Evolutionary conservation across 1,140 invertebrate species (phyloP).

Genomic region (Bombus polaris): DNA sequence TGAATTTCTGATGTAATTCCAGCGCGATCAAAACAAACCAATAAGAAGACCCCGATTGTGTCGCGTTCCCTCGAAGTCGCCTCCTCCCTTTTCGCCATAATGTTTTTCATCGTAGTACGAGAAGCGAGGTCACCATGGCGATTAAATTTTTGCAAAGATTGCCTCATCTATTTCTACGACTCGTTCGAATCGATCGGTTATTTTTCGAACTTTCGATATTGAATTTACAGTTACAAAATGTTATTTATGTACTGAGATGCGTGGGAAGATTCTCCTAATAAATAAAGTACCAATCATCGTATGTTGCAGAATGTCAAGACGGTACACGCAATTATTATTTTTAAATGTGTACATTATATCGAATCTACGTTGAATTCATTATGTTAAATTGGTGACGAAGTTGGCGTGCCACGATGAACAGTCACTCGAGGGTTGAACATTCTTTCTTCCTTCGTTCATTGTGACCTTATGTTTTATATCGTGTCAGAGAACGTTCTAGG

Average conservation of each 20-base stretch:
- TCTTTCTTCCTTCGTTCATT: neutral
- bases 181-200: neutral
- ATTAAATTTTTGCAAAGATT: neutral
- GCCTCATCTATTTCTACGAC: neutral
- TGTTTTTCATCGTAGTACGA: neutral
- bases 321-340: neutral
- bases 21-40: constrained; percentile 34
- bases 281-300: no score
- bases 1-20: constrained; percentile 49
- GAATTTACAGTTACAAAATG: neutral
- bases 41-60: constrained; percentile 2
- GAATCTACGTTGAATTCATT: no score
- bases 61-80: neutral
- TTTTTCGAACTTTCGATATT: neutral
- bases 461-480: neutral
- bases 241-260: no score
- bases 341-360: neutral
- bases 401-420: neutral
- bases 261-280: no score
- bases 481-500: neutral
- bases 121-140: neutral
- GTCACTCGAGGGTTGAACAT: neutral
- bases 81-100: neutral
- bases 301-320: no score
- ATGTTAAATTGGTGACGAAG: no score